These are phyloP conservation scores for Trinorchestia longiramus DNA, from an alignment of 1,140 invertebrate species.

Conservation along the genomic window DNA sequence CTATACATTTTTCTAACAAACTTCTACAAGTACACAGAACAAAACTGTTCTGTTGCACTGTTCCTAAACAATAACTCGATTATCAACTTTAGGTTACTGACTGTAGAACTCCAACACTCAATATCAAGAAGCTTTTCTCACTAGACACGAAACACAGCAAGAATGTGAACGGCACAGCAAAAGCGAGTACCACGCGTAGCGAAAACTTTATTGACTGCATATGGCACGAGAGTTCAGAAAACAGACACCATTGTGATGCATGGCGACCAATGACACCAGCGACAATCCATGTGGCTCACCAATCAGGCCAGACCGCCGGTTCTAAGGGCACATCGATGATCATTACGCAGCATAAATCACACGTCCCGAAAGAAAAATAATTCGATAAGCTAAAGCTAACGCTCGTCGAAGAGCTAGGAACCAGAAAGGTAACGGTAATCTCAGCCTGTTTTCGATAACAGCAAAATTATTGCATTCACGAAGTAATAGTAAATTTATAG, in stretches of 20 bases:
- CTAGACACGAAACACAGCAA: neutral
- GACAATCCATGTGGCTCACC: slow-evolving; percentile 19
- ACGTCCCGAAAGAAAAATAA: neutral
- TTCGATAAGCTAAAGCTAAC: neutral
- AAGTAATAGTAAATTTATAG: neutral
- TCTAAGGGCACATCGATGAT: slow-evolving; percentile 1
- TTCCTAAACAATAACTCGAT: no score
- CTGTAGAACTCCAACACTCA: neutral
- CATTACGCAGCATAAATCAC: slow-evolving; percentile 50
- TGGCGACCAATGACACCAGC: neutral
- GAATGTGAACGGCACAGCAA: neutral
- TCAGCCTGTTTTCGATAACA: neutral
- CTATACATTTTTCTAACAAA: neutral
- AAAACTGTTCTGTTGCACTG: no score
- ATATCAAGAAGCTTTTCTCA: neutral
- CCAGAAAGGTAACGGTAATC: neutral
- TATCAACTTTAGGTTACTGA: no score
- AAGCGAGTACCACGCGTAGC: neutral
- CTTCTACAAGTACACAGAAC: no score
- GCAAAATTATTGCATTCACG: neutral
- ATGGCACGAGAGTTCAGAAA: neutral
- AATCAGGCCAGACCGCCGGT: neutral
- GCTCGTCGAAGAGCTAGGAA: neutral
- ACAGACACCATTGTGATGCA: neutral
- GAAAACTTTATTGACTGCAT: neutral